Conservation (phyloP, 2,113 vertebrate genomes). For the Boulengeromyrus knoepffleri region DNA sequence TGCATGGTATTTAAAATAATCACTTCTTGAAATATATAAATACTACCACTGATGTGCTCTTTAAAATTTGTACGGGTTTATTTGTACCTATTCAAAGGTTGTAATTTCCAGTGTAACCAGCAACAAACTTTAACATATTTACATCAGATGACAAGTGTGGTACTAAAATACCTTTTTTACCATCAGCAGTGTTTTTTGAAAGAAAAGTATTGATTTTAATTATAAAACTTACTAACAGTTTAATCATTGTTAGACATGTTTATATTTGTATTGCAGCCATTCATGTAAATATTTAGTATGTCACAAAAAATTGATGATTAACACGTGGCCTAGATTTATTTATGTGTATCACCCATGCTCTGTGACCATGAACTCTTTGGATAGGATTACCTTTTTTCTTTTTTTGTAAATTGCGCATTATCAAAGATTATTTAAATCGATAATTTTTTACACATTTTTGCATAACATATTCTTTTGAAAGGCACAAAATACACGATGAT, state of each 20-base stretch:
- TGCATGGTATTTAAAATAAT: not conserved
- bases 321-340: constrained; percentile 1
- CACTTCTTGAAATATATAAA: not conserved
- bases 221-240: not conserved
- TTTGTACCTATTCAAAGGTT: no score
- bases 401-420: not conserved
- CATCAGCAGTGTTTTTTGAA: not conserved
- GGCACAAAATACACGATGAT: not conserved
- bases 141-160: not conserved
- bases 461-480: not conserved
- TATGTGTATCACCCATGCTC: not conserved
- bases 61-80: no score
- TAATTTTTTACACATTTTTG: not conserved
- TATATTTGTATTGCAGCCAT: not conserved
- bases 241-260: not conserved
- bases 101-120: no score
- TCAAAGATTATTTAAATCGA: not conserved
- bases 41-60: no score
- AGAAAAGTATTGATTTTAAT: not conserved
- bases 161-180: not conserved
- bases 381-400: not conserved
- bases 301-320: constrained; percentile 16
- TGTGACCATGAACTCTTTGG: not conserved
- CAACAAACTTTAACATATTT: not conserved
- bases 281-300: constrained; percentile 15